Conservation (phyloP, 2,113 vertebrate genomes). For the Mobula birostris region DNA sequence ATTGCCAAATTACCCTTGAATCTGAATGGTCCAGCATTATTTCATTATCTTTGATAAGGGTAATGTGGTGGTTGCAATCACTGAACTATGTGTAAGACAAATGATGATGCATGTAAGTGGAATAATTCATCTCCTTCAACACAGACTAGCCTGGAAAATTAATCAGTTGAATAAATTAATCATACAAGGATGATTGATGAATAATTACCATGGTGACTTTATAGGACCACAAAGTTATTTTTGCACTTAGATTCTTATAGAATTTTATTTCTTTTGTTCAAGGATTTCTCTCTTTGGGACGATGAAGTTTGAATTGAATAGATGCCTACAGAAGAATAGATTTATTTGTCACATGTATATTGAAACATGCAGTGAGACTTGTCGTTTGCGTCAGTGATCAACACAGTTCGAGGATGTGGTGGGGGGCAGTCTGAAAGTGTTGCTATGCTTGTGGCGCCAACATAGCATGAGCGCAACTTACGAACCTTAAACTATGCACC, state of each 20-base stretch:
- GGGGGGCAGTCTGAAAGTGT: too few species aligned
- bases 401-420: too few species aligned
- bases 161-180: background rate
- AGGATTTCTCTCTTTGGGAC: too few species aligned
- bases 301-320: too few species aligned
- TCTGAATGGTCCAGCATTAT: background rate
- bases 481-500: too few species aligned
- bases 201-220: conserved; percentile 6
- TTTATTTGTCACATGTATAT: too few species aligned
- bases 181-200: background rate
- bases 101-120: background rate
- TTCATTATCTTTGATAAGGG: conserved; percentile 14
- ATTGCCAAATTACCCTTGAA: background rate
- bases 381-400: too few species aligned
- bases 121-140: conserved; percentile 26
- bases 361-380: too few species aligned
- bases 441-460: too few species aligned
- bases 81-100: background rate
- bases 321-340: too few species aligned
- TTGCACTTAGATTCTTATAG: background rate
- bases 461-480: too few species aligned
- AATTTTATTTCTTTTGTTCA: background rate
- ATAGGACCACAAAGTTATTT: background rate
- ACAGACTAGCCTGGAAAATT: conserved; percentile 3
- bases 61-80: background rate